Evolutionary conservation across 2,888 invertebrate species (phyloP).

Genomic region (Coleophora flavipennella): DNA sequence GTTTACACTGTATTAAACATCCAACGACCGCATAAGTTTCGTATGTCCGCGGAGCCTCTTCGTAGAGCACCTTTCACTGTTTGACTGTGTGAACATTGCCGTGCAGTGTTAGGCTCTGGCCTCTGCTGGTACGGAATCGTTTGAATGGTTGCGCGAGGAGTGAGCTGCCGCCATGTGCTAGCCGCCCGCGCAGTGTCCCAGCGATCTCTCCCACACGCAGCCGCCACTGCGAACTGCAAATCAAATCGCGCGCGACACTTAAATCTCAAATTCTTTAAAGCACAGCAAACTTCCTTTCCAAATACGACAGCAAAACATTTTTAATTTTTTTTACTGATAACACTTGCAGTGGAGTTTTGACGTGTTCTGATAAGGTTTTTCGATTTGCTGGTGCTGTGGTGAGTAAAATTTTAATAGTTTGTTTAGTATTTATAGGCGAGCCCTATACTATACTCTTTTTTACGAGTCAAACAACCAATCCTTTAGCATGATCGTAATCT

Average conservation of each 20-base stretch:
- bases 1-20: no score
- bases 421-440: conserved; percentile 6
- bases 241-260: conserved; percentile 1
- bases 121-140: no score
- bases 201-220: conserved; percentile 12
- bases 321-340: not conserved
- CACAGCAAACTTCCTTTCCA: no score
- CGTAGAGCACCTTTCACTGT: no score
- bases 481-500: no score
- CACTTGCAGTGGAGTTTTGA: conserved; percentile 15
- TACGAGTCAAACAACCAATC: no score
- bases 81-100: no score
- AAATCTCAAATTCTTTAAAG: no score
- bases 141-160: no score
- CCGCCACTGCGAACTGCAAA: conserved; percentile 17
- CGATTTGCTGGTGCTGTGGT: conserved; percentile 42
- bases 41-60: no score
- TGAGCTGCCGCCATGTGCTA: conserved; percentile 11
- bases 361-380: conserved; percentile 34
- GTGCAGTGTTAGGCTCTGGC: conserved; percentile 29
- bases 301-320: not conserved
- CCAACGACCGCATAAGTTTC: no score
- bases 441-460: no score
- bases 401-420: conserved; percentile 31
- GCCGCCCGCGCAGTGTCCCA: conserved; percentile 23